A percentile compares a stretch with the other conserved stretches of the same genome.
Conservation (phyloP, 2,113 vertebrate genomes). For the Microcebus murinus region DNA sequence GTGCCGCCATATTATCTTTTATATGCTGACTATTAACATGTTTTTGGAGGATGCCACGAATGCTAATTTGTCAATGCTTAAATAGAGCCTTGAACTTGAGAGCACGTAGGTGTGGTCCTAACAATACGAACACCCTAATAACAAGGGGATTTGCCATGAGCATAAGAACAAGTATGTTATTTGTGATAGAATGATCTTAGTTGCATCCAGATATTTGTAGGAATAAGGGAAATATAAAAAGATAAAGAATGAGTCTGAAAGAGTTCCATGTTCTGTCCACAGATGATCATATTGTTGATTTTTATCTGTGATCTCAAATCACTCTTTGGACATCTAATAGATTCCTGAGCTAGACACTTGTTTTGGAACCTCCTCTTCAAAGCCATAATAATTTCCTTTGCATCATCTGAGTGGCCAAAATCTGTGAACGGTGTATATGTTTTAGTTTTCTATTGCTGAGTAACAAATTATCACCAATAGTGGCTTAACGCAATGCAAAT, state of each 20-base stretch:
- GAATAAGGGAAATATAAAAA: background rate
- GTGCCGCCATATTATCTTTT: background rate
- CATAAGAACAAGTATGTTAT: background rate
- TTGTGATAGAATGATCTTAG: background rate
- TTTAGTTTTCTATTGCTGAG: background rate
- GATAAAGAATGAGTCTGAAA: background rate
- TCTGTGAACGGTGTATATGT: background rate
- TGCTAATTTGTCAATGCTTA: background rate
- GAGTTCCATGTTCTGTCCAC: background rate
- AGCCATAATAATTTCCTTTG: background rate
- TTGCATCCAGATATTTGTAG: background rate
- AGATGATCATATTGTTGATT: background rate
- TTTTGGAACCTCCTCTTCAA: background rate
- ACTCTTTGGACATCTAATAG: background rate
- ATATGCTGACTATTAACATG: background rate
- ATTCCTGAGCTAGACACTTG: background rate
- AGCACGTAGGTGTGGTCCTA: background rate
- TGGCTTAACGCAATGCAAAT: background rate
- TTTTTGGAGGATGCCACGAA: background rate
- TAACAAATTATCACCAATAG: background rate
- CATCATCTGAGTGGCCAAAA: background rate
- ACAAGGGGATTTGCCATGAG: background rate
- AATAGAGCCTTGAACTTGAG: conserved; percentile 1
- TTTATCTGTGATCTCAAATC: background rate
- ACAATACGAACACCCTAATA: background rate